These are phyloP conservation scores for Chymomyza procnemis DNA, from an alignment of 2,888 invertebrate species.

Conservation along the genomic window DNA sequence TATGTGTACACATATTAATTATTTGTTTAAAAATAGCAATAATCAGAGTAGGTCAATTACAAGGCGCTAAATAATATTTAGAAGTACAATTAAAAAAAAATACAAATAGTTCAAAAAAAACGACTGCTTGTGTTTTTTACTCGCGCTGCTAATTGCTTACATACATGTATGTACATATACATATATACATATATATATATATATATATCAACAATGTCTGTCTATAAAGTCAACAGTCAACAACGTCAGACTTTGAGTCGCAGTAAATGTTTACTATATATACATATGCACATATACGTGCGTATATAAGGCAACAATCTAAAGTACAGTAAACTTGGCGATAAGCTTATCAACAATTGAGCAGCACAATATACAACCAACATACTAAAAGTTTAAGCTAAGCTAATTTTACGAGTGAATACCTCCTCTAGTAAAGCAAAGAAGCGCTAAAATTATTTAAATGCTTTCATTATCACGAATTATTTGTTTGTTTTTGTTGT, in stretches of 20 bases:
- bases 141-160: background rate
- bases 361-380: conserved; percentile 1
- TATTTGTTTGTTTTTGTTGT: background rate
- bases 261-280: conserved; percentile 14
- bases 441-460: background rate
- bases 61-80: conserved; percentile 5
- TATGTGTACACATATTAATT: background rate
- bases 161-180: too few species aligned
- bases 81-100: background rate
- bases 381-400: background rate
- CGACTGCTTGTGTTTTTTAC: background rate
- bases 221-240: conserved; percentile 1
- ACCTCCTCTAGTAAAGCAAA: too few species aligned
- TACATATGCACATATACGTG: conserved; percentile 12
- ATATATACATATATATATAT: background rate
- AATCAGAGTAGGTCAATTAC: background rate
- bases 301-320: conserved; percentile 16
- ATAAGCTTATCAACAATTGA: background rate
- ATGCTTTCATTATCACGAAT: background rate
- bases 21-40: conserved; percentile 5
- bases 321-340: background rate
- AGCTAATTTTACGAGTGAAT: background rate
- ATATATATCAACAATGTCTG: conserved; percentile 2
- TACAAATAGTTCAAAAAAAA: background rate
- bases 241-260: background rate